Evolutionary conservation across 2,797 vertebrate species (phyloP), one percentile per base, ranked within the genome.

Genomic region (Argyrosomus regius): DNA sequence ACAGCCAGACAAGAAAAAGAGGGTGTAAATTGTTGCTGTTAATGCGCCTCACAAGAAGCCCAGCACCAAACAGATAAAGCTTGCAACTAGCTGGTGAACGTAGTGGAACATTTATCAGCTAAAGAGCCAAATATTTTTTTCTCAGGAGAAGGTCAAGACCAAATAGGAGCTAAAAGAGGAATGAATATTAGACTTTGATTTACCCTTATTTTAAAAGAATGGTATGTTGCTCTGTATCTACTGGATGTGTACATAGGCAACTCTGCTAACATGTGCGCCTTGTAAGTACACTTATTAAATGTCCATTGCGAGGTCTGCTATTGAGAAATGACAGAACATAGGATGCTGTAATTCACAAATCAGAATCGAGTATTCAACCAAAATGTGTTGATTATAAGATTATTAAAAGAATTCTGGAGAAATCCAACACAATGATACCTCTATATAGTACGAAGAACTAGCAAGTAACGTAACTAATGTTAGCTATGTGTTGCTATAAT

Each of bases 1-100:
- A 52, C 54, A 61, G 70, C 24, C 66, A 43, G 22, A 43, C 43
- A 3, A 22, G 22, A 62, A 14, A 39, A 45, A 54, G 13, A 43
- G 20, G 26, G 45, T 61, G 69, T 61, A 59, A 68, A 64, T 58
- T 41, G n/a, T 11, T 57, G 26, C 14, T 39, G 54, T 70, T 68
- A 24, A 49, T 64, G 3, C 24, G 14, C 7, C 35, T 43, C 13
- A 4, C 22, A 16, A 28, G 3, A 9, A 31, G 28, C 17, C 14
- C 28, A 46, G 43, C n/a, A 26, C 12, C 45, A 59, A 24, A 26
- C 43, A 20, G 52, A 48, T 6, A 35, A 7, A 39, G 3, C 17
- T n/a, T 46, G 13, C 9, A 22, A n/a, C 28, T 16, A 26, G 48
- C 57, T 52, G 46, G 28, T 65, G 16, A 62, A 39, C 65, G 17